phyloP scores from a whole-genome alignment of 2,113 vertebrate species.

The Panthera leo region DNA sequence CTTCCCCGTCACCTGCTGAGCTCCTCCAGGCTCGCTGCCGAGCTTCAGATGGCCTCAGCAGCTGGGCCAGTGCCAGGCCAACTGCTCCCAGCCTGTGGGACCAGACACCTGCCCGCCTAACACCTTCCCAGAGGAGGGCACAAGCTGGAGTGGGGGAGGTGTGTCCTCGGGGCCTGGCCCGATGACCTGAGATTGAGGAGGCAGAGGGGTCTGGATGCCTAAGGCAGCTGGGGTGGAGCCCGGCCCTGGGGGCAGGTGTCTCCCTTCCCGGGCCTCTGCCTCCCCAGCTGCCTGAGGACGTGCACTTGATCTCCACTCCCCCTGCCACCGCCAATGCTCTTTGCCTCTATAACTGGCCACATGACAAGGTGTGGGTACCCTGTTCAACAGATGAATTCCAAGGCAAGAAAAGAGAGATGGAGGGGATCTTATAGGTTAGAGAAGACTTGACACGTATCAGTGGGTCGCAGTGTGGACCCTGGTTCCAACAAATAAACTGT shows the following conservation, averaged over 20 bases:
- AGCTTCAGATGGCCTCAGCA: neutral
- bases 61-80: neutral
- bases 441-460: neutral
- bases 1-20: neutral
- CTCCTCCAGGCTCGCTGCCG: neutral
- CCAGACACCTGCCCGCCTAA: neutral
- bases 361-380: neutral
- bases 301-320: neutral
- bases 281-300: neutral
- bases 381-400: neutral
- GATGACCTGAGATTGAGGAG: neutral
- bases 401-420: neutral
- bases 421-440: neutral
- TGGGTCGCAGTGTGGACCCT: neutral
- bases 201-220: neutral
- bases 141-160: neutral
- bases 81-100: neutral
- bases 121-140: neutral
- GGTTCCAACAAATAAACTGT: neutral
- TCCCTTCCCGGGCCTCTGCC: neutral
- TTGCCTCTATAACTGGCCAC: neutral
- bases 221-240: neutral
- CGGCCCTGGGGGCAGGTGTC: neutral
- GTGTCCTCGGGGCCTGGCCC: neutral
- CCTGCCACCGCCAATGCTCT: neutral